Conservation (phyloP, 2,113 vertebrate genomes). For the Myocastor coypus region DNA sequence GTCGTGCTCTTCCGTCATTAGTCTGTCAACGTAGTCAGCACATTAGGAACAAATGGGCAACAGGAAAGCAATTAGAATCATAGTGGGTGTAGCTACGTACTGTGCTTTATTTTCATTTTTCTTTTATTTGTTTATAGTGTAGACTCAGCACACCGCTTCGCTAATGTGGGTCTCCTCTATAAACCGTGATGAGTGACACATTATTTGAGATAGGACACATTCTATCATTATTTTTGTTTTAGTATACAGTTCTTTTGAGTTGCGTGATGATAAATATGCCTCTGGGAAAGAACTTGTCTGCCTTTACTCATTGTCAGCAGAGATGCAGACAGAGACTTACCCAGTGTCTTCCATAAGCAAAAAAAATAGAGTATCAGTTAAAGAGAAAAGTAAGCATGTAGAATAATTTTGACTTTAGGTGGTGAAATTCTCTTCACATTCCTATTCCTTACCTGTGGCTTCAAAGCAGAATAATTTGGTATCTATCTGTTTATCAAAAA, state of each 20-base stretch:
- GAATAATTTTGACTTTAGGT: background rate
- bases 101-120: conserved; percentile 62
- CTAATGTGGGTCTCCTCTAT: background rate
- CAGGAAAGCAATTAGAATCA: conserved; percentile 66
- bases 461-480: background rate
- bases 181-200: conserved; percentile 14
- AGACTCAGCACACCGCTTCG: conserved; percentile 38
- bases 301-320: background rate
- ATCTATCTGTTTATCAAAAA: background rate
- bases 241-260: conserved; percentile 44
- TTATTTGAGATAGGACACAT: conserved; percentile 12
- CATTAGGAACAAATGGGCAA: conserved; percentile 56
- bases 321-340: conserved; percentile 19
- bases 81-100: background rate
- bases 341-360: background rate
- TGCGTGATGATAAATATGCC: background rate
- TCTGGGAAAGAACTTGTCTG: background rate
- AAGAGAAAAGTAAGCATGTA: background rate
- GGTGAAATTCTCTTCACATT: background rate
- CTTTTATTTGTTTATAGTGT: conserved; percentile 59
- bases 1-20: conserved; percentile 50
- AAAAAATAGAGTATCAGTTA: background rate
- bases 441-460: background rate
- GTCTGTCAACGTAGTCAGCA: background rate
- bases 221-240: conserved; percentile 49